phyloP scores from a whole-genome alignment of 2,113 vertebrate species.

The Aptenodytes patagonicus region DNA sequence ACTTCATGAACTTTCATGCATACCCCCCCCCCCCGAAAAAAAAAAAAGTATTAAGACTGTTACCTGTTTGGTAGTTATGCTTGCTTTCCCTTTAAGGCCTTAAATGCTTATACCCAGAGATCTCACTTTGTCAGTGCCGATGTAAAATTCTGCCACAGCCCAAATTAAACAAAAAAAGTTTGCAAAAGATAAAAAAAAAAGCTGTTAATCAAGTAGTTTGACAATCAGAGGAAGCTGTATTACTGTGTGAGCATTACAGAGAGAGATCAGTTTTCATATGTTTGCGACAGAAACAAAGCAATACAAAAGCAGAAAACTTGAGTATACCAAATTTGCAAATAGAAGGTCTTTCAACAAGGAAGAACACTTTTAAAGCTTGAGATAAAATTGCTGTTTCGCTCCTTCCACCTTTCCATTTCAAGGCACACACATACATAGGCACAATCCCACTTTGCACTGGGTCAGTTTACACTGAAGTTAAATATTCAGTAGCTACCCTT shows the following conservation, averaged over 20 bases:
- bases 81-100: not conserved
- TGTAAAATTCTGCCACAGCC: not conserved
- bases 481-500: not conserved
- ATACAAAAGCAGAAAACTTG: not conserved
- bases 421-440: not conserved
- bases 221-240: not conserved
- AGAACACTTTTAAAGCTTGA: constrained; percentile 53
- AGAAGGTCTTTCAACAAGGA: not conserved
- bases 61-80: not conserved
- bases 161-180: not conserved
- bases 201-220: not conserved
- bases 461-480: not conserved
- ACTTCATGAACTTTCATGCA: not conserved
- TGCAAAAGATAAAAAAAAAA: not conserved
- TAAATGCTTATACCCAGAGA: not conserved
- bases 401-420: not conserved
- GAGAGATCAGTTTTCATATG: not conserved
- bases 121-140: not conserved
- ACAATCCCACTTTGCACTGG: not conserved
- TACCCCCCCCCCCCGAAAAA: not conserved
- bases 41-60: not conserved
- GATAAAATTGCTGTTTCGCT: not conserved
- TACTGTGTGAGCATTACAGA: not conserved
- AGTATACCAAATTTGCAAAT: not conserved
- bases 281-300: not conserved